A percentile compares a stretch with the other conserved stretches of the same genome.
Conservation (phyloP, 2,888 invertebrate species). For the Ornithoptera priamus region DNA sequence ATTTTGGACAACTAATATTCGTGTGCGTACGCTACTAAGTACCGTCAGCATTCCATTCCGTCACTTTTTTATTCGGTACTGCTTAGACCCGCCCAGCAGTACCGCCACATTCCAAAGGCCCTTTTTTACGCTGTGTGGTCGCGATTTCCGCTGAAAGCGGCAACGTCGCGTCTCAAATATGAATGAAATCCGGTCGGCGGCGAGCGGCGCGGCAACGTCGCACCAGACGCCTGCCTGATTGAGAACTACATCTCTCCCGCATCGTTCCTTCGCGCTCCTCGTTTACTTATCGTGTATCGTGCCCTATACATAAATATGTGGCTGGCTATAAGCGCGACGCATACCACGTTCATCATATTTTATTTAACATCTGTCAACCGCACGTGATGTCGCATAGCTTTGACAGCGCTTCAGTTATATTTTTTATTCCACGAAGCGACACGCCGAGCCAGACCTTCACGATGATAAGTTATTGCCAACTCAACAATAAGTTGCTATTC, state of each 20-base stretch:
- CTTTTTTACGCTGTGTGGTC: constrained; percentile 79
- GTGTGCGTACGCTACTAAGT: constrained; percentile 41
- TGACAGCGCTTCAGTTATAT: constrained; percentile 30
- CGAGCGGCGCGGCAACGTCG: constrained; percentile 74
- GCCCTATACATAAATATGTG: constrained; percentile 37
- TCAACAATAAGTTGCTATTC: too few species aligned
- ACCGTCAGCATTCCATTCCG: constrained; percentile 68
- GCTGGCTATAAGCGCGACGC: constrained; percentile 35
- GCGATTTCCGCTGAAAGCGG: constrained; percentile 79
- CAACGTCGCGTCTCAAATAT: constrained; percentile 79
- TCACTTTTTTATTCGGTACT: constrained; percentile 69
- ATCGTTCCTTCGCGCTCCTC: constrained; percentile 53
- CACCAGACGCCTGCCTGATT: constrained; percentile 75
- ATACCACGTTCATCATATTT: constrained; percentile 49
- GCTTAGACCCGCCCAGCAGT: constrained; percentile 74
- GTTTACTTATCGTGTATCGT: constrained; percentile 40
- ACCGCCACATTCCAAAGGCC: constrained; percentile 77
- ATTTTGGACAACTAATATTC: constrained; percentile 30
- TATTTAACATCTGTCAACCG: constrained; percentile 40
- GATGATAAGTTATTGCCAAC: too few species aligned
- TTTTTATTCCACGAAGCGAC: too few species aligned
- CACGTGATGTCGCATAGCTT: constrained; percentile 38
- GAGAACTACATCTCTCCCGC: constrained; percentile 75
- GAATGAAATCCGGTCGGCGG: constrained; percentile 78
- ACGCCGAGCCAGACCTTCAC: too few species aligned